A percentile compares a stretch with the other conserved stretches of the same genome.
Conservation (phyloP, 2,113 vertebrate species). For the Pomatorhinus ruficollis region DNA sequence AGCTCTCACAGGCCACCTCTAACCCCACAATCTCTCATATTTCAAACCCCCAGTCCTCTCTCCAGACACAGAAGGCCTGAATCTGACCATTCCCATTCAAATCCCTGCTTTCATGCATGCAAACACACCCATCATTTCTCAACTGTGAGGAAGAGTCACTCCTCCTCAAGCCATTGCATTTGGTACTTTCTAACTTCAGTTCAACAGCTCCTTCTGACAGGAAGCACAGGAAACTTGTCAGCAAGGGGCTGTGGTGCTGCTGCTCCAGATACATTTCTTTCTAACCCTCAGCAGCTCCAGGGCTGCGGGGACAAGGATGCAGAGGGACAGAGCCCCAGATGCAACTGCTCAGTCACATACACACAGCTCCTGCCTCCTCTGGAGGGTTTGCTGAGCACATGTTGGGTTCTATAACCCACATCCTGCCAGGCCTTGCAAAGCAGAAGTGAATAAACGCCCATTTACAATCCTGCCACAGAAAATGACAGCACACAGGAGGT, state of each 20-base stretch:
- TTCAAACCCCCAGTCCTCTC: neutral
- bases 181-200: neutral
- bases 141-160: neutral
- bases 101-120: neutral
- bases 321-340: neutral
- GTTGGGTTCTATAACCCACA: constrained; percentile 3
- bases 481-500: neutral
- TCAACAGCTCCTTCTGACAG: neutral
- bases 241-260: neutral
- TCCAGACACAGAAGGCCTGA: neutral
- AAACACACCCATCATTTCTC: neutral
- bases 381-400: neutral
- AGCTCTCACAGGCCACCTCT: neutral
- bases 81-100: neutral
- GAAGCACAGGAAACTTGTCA: neutral
- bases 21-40: fast-evolving
- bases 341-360: neutral
- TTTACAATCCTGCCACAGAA: neutral
- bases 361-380: constrained; percentile 22
- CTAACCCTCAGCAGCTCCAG: neutral
- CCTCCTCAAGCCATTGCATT: neutral
- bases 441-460: constrained; percentile 9
- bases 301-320: fast-evolving
- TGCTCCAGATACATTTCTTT: neutral
- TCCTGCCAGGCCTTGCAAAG: constrained; percentile 45